Percentiles rank a stretch among this genome's conserved stretches.
Evolutionary conservation across 1,140 invertebrate species (phyloP).

Genomic region (Drosophila tsacasi): DNA sequence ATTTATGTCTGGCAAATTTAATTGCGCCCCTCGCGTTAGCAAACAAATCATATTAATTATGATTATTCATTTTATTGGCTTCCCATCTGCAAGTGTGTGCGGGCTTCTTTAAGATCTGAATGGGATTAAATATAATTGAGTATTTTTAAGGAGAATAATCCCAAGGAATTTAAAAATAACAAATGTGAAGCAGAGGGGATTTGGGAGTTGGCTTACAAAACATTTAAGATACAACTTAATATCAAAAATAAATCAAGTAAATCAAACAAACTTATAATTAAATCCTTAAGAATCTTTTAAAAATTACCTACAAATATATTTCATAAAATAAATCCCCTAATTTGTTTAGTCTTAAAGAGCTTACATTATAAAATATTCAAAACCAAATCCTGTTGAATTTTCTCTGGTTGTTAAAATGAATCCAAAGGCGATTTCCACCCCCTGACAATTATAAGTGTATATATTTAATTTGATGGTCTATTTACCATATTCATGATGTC

Average conservation of each 20-base stretch:
- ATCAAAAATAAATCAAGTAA: not conserved
- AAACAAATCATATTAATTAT: constrained; percentile 76
- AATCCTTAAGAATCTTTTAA: not conserved
- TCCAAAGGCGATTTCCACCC: constrained; percentile 17
- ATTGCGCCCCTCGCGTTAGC: constrained; percentile 65
- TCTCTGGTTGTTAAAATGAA: constrained; percentile 21
- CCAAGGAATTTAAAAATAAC: no score
- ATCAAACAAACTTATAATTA: no score
- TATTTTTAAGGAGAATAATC: not conserved
- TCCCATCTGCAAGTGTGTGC: constrained; percentile 50
- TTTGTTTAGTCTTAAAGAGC: constrained; percentile 1
- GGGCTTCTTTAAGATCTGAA: constrained; percentile 14
- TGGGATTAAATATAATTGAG: not conserved
- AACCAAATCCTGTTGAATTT: constrained; percentile 19
- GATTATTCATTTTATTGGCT: constrained; percentile 65
- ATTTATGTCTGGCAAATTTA: constrained; percentile 71
- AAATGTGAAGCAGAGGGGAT: not conserved
- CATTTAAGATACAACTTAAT: not conserved
- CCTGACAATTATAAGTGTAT: constrained; percentile 48
- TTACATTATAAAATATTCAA: constrained; percentile 29
- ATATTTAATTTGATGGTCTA: constrained; percentile 53
- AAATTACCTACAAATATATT: not conserved
- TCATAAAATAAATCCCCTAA: not conserved
- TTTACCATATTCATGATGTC: constrained; percentile 55
- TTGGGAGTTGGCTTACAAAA: no score